phyloP scores from a whole-genome alignment of 2,113 vertebrate genomes.

The Dicerorhinus sumatrensis region DNA sequence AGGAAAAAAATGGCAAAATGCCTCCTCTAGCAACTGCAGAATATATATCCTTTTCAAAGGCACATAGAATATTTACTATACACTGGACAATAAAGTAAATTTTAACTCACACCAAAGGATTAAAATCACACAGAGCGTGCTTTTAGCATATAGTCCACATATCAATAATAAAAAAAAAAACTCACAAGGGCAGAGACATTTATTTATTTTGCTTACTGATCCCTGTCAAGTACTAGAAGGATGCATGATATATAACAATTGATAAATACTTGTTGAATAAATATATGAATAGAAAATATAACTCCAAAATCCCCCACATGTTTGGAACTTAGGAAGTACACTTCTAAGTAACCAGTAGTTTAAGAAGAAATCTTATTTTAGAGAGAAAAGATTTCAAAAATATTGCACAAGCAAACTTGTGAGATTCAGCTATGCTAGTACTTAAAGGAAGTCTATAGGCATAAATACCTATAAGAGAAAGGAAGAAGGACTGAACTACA shows the following conservation, averaged over 20 bases:
- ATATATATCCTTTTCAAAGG: no score
- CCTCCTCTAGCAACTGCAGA: neutral
- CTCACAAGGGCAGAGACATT: neutral
- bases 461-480: neutral
- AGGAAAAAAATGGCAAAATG: neutral
- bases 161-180: neutral
- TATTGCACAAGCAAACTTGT: neutral
- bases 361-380: neutral
- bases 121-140: neutral
- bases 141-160: neutral
- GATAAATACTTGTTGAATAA: neutral
- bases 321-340: neutral
- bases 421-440: neutral
- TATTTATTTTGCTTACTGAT: neutral
- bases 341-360: neutral
- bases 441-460: neutral
- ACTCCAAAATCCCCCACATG: neutral
- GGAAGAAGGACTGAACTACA: neutral
- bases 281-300: neutral
- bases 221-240: neutral
- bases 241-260: neutral
- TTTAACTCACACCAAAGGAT: neutral
- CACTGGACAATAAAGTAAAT: neutral
- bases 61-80: neutral
- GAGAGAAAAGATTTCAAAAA: neutral